Conservation (phyloP, 2,888 invertebrate species). For the Dryococelus australis region DNA sequence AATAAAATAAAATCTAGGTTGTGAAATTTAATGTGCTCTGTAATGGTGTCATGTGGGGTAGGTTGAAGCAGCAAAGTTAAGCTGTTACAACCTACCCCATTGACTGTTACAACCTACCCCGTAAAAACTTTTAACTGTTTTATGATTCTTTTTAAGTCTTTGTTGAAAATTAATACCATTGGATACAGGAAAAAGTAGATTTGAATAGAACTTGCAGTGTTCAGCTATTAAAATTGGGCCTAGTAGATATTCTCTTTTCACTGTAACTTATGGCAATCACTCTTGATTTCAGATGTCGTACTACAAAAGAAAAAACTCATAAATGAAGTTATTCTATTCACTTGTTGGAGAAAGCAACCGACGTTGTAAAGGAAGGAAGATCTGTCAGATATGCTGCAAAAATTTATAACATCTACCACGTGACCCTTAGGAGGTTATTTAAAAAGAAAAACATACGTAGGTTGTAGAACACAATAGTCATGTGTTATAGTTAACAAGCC, state of each 20-base stretch:
- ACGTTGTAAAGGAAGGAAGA: not conserved
- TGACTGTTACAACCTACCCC: not conserved
- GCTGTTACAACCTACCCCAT: slow-evolving; percentile 3
- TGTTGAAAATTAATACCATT: too few relatives aligned
- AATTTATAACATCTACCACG: not conserved
- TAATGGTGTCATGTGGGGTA: slow-evolving; percentile 11
- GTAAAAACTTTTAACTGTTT: not conserved
- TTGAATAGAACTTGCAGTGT: too few relatives aligned
- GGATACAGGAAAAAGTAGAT: too few relatives aligned
- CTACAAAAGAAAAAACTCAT: slow-evolving; percentile 10
- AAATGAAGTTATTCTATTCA: not conserved
- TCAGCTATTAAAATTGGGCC: too few relatives aligned
- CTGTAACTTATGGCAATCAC: too few relatives aligned
- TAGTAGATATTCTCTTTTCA: too few relatives aligned
- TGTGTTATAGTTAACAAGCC: not conserved
- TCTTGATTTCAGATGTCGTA: too few relatives aligned
- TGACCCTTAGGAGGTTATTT: not conserved
- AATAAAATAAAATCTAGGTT: not conserved
- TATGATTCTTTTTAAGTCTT: too few relatives aligned
- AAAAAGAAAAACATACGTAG: too few relatives aligned
- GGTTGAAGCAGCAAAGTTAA: slow-evolving; percentile 3
- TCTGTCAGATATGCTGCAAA: too few relatives aligned
- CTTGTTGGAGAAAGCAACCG: not conserved
- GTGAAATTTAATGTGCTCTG: not conserved
- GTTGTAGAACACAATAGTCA: slow-evolving; percentile 4